phyloP scores from a whole-genome alignment of 2,888 invertebrate species.

The Meandrusa payeni region DNA sequence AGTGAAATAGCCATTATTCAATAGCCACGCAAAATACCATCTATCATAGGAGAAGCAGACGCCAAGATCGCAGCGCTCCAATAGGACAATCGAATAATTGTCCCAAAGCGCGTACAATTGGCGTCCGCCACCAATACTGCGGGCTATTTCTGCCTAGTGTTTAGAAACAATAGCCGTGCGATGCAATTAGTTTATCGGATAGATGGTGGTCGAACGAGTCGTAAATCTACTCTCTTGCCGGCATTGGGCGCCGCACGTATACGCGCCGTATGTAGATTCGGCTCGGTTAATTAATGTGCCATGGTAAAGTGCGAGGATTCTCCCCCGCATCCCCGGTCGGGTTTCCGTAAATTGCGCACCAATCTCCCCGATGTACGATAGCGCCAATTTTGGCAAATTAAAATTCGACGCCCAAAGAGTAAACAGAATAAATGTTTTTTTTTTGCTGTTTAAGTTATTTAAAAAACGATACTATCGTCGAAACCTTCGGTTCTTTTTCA shows the following conservation, averaged over 20 bases:
- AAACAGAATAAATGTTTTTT: too few species aligned
- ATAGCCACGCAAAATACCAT: slow-evolving; percentile 24
- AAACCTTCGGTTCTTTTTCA: too few species aligned
- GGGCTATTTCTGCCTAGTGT: slow-evolving; percentile 65
- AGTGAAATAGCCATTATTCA: slow-evolving; percentile 21
- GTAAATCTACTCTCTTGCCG: slow-evolving; percentile 75
- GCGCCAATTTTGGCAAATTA: slow-evolving; percentile 64
- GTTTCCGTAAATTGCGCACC: slow-evolving; percentile 73
- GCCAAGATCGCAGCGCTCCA: slow-evolving; percentile 43
- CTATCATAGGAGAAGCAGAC: slow-evolving; percentile 32
- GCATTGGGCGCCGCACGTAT: slow-evolving; percentile 66
- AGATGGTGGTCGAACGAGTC: slow-evolving; percentile 76
- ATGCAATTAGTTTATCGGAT: slow-evolving; percentile 78
- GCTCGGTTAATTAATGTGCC: slow-evolving; percentile 76
- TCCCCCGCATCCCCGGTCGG: slow-evolving; percentile 61
- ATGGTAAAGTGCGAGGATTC: slow-evolving; percentile 70
- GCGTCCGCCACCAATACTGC: slow-evolving; percentile 40
- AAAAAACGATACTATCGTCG: too few species aligned
- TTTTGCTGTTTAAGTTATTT: too few species aligned
- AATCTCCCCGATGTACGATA: slow-evolving; percentile 66
- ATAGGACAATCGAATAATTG: slow-evolving; percentile 59
- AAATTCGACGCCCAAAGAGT: slow-evolving; percentile 41
- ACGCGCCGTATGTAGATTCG: slow-evolving; percentile 73
- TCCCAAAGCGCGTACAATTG: slow-evolving; percentile 50
- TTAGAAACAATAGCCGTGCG: slow-evolving; percentile 76